These are phyloP conservation scores for Lasiurus cinereus DNA, from an alignment of 2,113 vertebrate genomes.

Conservation along the genomic window DNA sequence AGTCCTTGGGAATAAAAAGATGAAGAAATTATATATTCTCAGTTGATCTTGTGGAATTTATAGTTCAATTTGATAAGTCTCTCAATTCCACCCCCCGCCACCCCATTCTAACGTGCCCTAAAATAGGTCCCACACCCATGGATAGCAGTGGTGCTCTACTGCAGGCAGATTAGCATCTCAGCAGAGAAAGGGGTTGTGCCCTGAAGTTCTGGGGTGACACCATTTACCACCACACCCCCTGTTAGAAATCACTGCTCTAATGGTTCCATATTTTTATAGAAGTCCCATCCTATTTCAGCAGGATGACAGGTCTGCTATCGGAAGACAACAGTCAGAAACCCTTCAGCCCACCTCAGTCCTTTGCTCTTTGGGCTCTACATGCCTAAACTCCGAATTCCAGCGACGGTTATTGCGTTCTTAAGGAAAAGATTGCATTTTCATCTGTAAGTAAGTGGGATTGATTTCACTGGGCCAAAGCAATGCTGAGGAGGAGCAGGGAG, in stretches of 20 bases:
- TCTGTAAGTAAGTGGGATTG: not conserved
- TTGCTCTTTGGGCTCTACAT: not conserved
- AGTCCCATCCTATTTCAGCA: not conserved
- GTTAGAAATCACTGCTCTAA: not conserved
- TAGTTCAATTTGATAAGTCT: not conserved
- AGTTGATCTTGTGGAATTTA: not conserved
- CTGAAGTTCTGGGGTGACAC: not conserved
- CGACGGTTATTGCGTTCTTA: not conserved
- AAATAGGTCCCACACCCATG: not conserved
- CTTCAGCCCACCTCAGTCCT: not conserved
- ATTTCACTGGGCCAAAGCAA: not conserved
- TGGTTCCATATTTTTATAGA: not conserved
- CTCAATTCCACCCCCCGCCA: not conserved
- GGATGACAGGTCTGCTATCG: not conserved
- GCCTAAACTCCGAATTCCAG: not conserved
- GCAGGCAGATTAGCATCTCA: not conserved
- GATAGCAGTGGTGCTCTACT: not conserved
- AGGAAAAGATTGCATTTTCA: not conserved
- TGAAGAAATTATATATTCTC: not conserved
- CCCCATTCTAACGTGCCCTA: not conserved
- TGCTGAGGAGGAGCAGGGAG: not conserved
- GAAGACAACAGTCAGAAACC: not conserved
- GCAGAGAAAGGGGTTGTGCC: not conserved
- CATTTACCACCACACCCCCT: no score
- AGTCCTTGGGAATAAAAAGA: slow-evolving; percentile 3